phyloP scores from a whole-genome alignment of 2,797 vertebrate genomes.

The Aulostomus chinensis region DNA sequence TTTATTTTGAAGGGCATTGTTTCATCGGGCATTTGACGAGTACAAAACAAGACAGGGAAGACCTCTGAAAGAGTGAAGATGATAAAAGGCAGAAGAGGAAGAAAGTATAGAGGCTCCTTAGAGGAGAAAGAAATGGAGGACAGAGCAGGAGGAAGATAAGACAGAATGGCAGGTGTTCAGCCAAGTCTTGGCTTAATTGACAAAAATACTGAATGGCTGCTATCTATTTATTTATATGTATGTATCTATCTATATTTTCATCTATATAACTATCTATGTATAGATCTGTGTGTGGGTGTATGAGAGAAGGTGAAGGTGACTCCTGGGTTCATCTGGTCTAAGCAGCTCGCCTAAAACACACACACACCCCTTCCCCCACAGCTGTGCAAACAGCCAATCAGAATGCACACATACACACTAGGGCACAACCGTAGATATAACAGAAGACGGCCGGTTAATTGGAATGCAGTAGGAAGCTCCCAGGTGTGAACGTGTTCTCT shows the following conservation, averaged over 20 bases:
- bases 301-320: slow-evolving; percentile 54
- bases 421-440: too few species aligned
- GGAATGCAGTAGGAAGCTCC: slow-evolving; percentile 33
- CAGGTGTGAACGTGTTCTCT: slow-evolving; percentile 44
- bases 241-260: too few species aligned
- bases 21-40: slow-evolving; percentile 64
- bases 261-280: too few species aligned
- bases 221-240: too few species aligned
- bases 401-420: slow-evolving; percentile 2
- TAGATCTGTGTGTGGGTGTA: slow-evolving; percentile 8
- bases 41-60: slow-evolving; percentile 52
- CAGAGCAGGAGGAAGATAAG: slow-evolving; percentile 42
- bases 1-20: slow-evolving; percentile 61
- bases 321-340: slow-evolving; percentile 35
- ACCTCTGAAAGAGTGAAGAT: slow-evolving; percentile 13
- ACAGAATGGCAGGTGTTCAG: slow-evolving; percentile 58
- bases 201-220: slow-evolving; percentile 32
- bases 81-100: slow-evolving; percentile 29
- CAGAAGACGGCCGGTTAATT: slow-evolving; percentile 19
- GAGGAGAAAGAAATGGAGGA: slow-evolving; percentile 31
- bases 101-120: slow-evolving; percentile 25
- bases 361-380: slow-evolving; percentile 9
- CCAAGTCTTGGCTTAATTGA: slow-evolving; percentile 48
- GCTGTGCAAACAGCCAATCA: slow-evolving; percentile 32
- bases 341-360: slow-evolving; percentile 36